Base-by-base conservation (phyloP, 2,888 invertebrate species). In the Acanthosepion lycidas region DNA sequence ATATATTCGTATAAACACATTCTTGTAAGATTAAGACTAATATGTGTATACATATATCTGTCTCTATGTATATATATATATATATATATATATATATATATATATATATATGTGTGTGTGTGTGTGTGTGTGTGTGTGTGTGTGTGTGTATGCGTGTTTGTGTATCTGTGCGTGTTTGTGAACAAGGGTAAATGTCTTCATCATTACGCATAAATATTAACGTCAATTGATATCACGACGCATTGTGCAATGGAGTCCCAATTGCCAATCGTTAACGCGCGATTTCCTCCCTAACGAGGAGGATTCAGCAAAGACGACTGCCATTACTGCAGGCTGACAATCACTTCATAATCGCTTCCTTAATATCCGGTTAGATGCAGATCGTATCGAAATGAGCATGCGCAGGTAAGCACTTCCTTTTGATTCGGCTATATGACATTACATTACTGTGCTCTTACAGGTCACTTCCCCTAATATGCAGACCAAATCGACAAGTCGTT, bases 311-410 rank as follows among this genome's bases (percentile, higher is more conserved):
- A 33, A 20, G 15, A n/a, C 12, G 78, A 12, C 78, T 5, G n/a
- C 78, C n/a, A 78, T 78, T 33, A 78, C 78, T 78, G 78, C 78
- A n/a, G n/a, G 78, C 78, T n/a, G n/a, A 78, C 78, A 33, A 78
- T 78, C n/a, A n/a, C 78, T 78, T 78, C 78, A 78, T 78, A 78
- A 78, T 78, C 78, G 78, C n/a, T 78, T 18, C n/a, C n/a, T 78
- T 78, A n/a, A 78, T 78, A 78, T 78, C 78, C 78, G 78, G 78
- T 78, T 78, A n/a, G 78, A 78, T n/a, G n/a, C 12, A 78, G 78
- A 15, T 33, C 15, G n/a, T 15, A 18, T 1, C 6, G 78, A 78
- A 78, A n/a, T 78, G 78, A n/a, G n/a, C 78, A 33, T 78, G n/a
- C n/a, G 15, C 12, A n/a, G n/a, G n/a, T 8, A 78, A 5, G n/a